Base-by-base conservation (phyloP, 2,888 invertebrate genomes). In the Loripinus fragilis region DNA sequence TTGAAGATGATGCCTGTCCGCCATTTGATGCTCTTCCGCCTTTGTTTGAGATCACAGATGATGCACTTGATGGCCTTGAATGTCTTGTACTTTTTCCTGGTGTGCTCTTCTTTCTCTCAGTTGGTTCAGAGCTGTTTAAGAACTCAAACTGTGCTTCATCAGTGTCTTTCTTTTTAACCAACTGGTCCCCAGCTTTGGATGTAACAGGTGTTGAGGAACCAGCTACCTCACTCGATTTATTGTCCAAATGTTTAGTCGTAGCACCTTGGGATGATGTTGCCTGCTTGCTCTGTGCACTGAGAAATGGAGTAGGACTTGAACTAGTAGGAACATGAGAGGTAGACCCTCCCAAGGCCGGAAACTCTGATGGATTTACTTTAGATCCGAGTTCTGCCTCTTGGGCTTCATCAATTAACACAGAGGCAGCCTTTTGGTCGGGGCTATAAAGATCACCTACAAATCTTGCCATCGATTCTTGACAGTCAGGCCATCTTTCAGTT, bases 391-490 rank as follows among this genome's bases (percentile, higher is more conserved):
- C 15, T 20, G 25, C 5, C 8, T 69, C 20, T 10, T 30, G 20
- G 30, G 28, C 25, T 17, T 25, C 45, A 25, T 35, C 67, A 25
- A 15, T 74, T 25, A 94, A 86, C 0, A 95, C 96, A 28, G 94
- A 95, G 0, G 96, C 96, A 30, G 96, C 96, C 92, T 96, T 95
- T 89, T 96, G 95, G 89, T 97, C 97, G 35, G 97, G 93, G 89
- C 96, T 96, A 89, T 96, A 96, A 28, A 97, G 94, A 77, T 97
- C 95, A 89, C 95, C 95, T 91, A 97, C 97, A 20, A 96, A n/a
- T 96, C 82, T 95, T 96, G 35, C 96, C 96, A 78, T 96, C 96
- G 74, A 96, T 94, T 80, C 95, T 96, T 80, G 95, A 94, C 76
- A 97, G 95, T 96, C 96, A 96, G 85, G 96, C 95, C 96, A 96